Evolutionary conservation across 2,888 invertebrate genomes (phyloP).

Genomic region (Noctua pronuba): DNA sequence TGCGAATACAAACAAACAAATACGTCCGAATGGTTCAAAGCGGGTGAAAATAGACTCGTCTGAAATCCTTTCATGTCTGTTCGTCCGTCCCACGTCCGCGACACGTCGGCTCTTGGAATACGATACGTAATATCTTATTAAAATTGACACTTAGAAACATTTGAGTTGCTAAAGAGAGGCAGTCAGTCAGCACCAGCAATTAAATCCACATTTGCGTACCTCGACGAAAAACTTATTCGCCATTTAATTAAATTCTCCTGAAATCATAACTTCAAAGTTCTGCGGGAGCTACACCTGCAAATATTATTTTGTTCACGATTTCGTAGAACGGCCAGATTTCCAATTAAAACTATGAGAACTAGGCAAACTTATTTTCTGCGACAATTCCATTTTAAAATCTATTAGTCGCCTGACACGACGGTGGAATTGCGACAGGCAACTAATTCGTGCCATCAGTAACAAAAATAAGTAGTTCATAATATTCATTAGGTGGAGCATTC

Average conservation of each 20-base stretch:
- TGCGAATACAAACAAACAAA: constrained; percentile 87
- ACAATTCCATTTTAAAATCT: constrained; percentile 59
- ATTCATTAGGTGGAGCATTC: constrained; percentile 39
- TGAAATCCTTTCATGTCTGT: constrained; percentile 87
- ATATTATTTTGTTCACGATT: constrained; percentile 38
- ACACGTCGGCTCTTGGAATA: constrained; percentile 70
- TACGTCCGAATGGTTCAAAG: constrained; percentile 82
- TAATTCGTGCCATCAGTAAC: constrained; percentile 45
- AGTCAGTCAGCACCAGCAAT: constrained; percentile 43
- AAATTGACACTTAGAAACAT: constrained; percentile 55
- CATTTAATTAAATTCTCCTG: constrained; percentile 37
- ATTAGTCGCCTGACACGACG: constrained; percentile 45
- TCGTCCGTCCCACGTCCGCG: constrained; percentile 77
- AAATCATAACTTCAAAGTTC: constrained; percentile 51
- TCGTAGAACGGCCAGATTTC: constrained; percentile 13
- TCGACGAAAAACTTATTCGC: constrained; percentile 50
- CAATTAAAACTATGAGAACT: constrained; percentile 57
- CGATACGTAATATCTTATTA: constrained; percentile 68
- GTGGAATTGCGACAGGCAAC: constrained; percentile 33
- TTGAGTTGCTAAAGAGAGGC: constrained; percentile 31
- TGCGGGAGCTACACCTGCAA: constrained; percentile 16
- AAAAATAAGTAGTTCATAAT: constrained; percentile 48
- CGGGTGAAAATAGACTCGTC: constrained; percentile 87
- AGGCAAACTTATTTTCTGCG: constrained; percentile 52
- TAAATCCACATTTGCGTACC: constrained; percentile 37